Evolutionary conservation across 1,140 invertebrate species (phyloP).

Genomic region (Patella vulgata): DNA sequence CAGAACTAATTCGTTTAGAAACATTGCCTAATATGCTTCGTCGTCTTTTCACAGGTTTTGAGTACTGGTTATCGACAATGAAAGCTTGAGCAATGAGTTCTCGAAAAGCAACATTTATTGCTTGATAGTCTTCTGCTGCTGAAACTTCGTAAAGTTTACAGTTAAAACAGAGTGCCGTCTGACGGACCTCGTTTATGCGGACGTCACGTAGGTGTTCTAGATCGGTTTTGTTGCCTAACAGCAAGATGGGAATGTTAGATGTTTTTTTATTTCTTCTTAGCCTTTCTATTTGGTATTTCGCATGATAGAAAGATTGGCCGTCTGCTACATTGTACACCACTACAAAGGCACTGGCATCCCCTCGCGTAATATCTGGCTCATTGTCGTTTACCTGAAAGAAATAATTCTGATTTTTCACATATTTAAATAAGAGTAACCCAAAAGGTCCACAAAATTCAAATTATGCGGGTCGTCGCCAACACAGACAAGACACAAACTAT

Average conservation of each 20-base stretch:
- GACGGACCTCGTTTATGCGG: slow-evolving; percentile 80
- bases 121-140: slow-evolving; percentile 81
- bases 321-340: no score
- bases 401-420: no score
- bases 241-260: slow-evolving; percentile 70
- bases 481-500: no score
- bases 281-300: no score
- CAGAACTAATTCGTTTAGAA: slow-evolving; percentile 69
- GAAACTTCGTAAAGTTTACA: slow-evolving; percentile 87
- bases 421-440: no score
- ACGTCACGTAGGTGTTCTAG: slow-evolving; percentile 82
- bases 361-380: no score
- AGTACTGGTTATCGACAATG: slow-evolving; percentile 74
- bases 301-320: no score
- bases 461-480: no score
- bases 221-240: slow-evolving; percentile 83
- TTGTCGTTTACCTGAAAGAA: no score
- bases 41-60: slow-evolving; percentile 74
- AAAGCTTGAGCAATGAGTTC: slow-evolving; percentile 75
- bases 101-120: slow-evolving; percentile 80
- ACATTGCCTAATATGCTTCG: slow-evolving; percentile 82
- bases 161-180: slow-evolving; percentile 77
- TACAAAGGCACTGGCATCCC: no score
- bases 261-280: no score
- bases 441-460: no score